phyloP scores from a whole-genome alignment of 1,140 invertebrate genomes.

The Drosophila elegans region DNA sequence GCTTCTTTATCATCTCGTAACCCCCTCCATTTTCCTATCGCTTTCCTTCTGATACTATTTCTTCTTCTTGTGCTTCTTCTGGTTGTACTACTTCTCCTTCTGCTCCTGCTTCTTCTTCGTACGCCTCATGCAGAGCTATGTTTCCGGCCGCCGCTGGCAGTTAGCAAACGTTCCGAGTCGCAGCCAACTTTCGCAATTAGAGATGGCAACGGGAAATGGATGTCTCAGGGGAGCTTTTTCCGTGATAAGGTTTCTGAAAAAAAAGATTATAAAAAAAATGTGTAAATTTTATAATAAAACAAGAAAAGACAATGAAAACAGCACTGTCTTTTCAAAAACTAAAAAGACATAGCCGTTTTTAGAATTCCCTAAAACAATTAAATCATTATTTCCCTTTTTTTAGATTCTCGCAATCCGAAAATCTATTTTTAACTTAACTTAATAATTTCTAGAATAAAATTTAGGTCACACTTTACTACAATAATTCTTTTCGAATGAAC shows the following conservation, averaged over 20 bases:
- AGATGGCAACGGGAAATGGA: slow-evolving; percentile 36
- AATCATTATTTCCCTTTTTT: too few relatives aligned
- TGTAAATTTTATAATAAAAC: background rate
- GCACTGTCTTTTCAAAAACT: too few relatives aligned
- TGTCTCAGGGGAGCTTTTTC: slow-evolving; percentile 6
- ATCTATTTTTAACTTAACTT: too few relatives aligned
- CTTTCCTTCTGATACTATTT: slow-evolving; percentile 36
- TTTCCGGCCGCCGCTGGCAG: slow-evolving; percentile 74
- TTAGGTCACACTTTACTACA: too few relatives aligned
- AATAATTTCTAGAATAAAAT: too few relatives aligned
- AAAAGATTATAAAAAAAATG: background rate
- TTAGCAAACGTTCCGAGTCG: slow-evolving; percentile 63
- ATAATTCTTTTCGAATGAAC: too few relatives aligned
- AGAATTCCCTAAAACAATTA: too few relatives aligned
- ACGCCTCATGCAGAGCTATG: slow-evolving; percentile 67
- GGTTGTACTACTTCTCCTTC: slow-evolving; percentile 21
- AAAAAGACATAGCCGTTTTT: too few relatives aligned
- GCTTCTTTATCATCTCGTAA: slow-evolving; percentile 42
- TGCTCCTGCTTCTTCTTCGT: slow-evolving; percentile 23
- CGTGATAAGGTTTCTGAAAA: too few relatives aligned
- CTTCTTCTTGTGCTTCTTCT: slow-evolving; percentile 42
- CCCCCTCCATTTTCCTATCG: slow-evolving; percentile 8
- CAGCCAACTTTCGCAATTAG: slow-evolving; percentile 48
- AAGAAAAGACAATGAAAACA: too few relatives aligned
- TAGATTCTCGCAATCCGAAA: too few relatives aligned